Evolutionary conservation across 1,140 invertebrate genomes (phyloP).

Genomic region (Drosophila lacteicornis): DNA sequence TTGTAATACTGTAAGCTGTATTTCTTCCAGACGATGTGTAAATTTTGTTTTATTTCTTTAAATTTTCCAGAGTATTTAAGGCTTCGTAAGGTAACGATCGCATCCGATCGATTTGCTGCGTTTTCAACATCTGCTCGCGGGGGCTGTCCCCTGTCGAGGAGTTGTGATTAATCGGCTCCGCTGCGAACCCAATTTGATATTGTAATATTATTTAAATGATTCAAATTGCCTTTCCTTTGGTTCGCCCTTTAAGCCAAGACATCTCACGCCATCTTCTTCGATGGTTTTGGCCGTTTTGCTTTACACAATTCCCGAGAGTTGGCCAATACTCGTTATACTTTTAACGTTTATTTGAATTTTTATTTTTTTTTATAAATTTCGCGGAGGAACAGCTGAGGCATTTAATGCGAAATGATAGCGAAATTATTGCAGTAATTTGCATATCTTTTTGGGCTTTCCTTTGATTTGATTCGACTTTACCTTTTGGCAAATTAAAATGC

Average conservation of each 20-base stretch:
- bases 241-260: conserved; percentile 32
- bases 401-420: conserved; percentile 18
- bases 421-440: conserved; percentile 40
- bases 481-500: conserved; percentile 6
- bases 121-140: conserved; percentile 43
- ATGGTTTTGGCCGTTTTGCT: conserved; percentile 16
- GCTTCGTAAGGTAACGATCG: background rate
- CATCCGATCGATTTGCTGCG: conserved; percentile 9
- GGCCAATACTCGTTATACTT: conserved; percentile 34
- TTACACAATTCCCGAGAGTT: conserved; percentile 38
- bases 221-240: conserved; percentile 36
- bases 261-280: conserved; percentile 16
- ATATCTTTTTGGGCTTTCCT: conserved; percentile 12
- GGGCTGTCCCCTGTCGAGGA: conserved; percentile 15
- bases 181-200: conserved; percentile 63
- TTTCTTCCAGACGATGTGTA: background rate
- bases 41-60: too few species aligned
- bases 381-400: background rate
- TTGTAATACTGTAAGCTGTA: background rate
- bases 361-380: conserved; percentile 9
- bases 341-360: conserved; percentile 5
- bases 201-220: conserved; percentile 62
- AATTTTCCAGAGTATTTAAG: background rate
- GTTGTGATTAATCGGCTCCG: conserved; percentile 57
- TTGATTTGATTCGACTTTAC: conserved; percentile 7